Evolutionary conservation across 2,113 vertebrate species (phyloP), one percentile per base, ranked within the genome.

Genomic region (Hyperopisus bebe): DNA sequence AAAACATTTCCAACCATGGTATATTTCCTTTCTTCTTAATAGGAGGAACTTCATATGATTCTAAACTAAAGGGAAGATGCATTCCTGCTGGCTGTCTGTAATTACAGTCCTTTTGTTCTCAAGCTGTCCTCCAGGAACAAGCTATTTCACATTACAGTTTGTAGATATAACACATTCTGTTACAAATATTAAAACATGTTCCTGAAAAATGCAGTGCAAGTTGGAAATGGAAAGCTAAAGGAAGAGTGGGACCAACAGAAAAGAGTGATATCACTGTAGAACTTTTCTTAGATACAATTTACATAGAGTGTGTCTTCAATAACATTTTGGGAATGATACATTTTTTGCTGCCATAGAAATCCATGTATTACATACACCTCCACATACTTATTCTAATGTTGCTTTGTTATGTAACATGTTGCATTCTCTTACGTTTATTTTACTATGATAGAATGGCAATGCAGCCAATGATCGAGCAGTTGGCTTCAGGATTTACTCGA

Each of bases 401-500:
- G 19, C 19, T 3, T 47, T 48, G 27, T 70, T 24, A 46, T 53
- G 48, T 17, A 89, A 42, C 27, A 53, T 2, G 35, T 51, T n/a
- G 46, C 70, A 35, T 77, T 88, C 46, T 47, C 48, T 39, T 48
- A 24, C 31, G 6, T 50, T 42, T 35, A 53, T 83, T 27, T 58
- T n/a, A 77, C 35, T 53, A 5, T 17, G 53, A 31, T 85, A 55
- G 46, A 17, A 55, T 53, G 53, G 35, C 48, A 50, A 51, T 50
- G 35, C 11, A 58, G 70, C 62, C 13, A 80, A 46, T 46, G 19
- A 88, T 89, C 88, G 90, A 88, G 89, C 80, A n/a, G 39, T 87
- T 77, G 90, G 91, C 91, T 58, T 92, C 92, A 89, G 92, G 91
- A 92, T 93, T 90, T 90, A 93, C 93, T 74, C 84, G 91, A 91